Conservation (phyloP, 2,113 vertebrate genomes). For the Labrus mixtus region DNA sequence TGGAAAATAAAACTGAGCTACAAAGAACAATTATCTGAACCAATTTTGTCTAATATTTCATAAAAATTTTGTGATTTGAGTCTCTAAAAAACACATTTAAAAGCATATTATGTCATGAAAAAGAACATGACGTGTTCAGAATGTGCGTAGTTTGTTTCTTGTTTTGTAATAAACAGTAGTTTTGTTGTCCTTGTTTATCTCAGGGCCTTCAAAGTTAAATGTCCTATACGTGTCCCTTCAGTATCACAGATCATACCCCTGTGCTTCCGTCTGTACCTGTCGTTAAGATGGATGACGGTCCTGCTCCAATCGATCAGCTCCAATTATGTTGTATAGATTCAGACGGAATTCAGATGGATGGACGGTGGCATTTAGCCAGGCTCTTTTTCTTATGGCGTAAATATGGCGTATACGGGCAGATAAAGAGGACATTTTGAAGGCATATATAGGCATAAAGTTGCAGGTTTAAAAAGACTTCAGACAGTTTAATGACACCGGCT, state of each 20-base stretch:
- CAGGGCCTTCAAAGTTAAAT: background rate
- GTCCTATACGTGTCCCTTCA: background rate
- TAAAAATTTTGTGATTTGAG: too few species aligned
- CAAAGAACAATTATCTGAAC: background rate
- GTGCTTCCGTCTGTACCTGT: conserved; percentile 14
- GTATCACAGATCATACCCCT: conserved; percentile 8
- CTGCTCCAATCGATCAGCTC: conserved; percentile 30
- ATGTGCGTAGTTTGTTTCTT: background rate
- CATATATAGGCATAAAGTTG: too few species aligned
- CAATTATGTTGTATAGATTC: conserved; percentile 16
- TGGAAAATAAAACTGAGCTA: conserved; percentile 1
- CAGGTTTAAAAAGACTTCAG: too few species aligned
- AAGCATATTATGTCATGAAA: background rate
- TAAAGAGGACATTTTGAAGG: background rate
- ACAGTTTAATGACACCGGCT: too few species aligned
- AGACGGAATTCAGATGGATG: conserved; percentile 22
- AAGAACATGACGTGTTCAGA: background rate
- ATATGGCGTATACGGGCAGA: too few species aligned
- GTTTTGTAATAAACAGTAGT: background rate
- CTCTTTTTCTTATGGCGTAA: background rate
- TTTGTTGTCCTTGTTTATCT: background rate
- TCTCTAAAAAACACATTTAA: background rate
- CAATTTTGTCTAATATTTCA: background rate
- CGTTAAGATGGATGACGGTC: conserved; percentile 46
- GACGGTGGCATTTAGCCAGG: background rate